These are phyloP conservation scores for Amiota minor DNA, from an alignment of 2,888 invertebrate genomes.

Conservation along the genomic window DNA sequence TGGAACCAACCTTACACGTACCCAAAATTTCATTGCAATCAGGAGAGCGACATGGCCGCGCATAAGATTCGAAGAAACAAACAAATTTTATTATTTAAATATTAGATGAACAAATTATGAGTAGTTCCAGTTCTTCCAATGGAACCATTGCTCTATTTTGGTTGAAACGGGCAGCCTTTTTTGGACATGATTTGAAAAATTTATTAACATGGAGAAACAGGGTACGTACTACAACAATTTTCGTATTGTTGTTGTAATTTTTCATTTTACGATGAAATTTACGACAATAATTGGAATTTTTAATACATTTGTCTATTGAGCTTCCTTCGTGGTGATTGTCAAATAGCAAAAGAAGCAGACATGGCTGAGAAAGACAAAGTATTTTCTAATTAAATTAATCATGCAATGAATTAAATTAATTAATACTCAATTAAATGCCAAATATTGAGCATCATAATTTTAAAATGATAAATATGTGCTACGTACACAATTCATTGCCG, in stretches of 20 bases:
- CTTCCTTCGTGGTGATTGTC: background rate
- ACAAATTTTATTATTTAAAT: too few species aligned
- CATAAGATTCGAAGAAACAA: too few species aligned
- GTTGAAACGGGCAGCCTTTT: too few species aligned
- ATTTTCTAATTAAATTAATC: background rate
- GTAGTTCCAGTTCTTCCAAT: too few species aligned
- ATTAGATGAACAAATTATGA: too few species aligned
- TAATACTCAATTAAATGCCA: background rate
- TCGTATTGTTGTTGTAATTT: too few species aligned
- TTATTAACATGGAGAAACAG: too few species aligned
- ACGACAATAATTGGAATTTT: background rate
- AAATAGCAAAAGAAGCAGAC: conserved; percentile 2
- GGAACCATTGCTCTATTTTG: too few species aligned
- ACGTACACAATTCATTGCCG: background rate
- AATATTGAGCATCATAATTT: conserved; percentile 2
- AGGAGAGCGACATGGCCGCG: too few species aligned
- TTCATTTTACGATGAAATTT: too few species aligned
- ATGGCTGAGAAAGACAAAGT: conserved; percentile 1
- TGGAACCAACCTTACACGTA: background rate
- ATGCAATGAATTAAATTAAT: background rate
- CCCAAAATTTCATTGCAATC: background rate
- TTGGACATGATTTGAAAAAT: too few species aligned
- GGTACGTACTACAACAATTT: too few species aligned
- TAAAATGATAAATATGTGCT: background rate
- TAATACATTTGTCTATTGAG: background rate